A percentile compares a stretch with the other conserved stretches of the same genome.
These are phyloP conservation scores for Caenorhabditis inopinata DNA, from an alignment of 1,140 invertebrate genomes.

Conservation along the genomic window DNA sequence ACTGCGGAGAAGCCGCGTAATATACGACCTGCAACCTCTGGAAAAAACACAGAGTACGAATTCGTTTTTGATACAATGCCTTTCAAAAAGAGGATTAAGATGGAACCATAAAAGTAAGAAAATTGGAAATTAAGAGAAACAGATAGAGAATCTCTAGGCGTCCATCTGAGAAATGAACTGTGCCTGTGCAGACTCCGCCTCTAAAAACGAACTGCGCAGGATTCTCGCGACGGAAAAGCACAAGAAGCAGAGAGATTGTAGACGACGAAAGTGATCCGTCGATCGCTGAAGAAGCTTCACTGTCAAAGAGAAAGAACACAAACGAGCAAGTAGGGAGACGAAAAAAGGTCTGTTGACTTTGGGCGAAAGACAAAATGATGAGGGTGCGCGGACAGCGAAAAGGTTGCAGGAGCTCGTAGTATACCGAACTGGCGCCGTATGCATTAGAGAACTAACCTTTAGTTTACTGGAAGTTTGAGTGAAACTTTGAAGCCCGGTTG, in stretches of 20 bases:
- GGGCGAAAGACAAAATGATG: constrained; percentile 30
- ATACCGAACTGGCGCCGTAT: constrained; percentile 24
- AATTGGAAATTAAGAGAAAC: background rate
- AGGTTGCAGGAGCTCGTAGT: constrained; percentile 6
- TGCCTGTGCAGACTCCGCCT: background rate
- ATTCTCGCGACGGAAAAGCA: background rate
- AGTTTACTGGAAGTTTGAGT: too few relatives aligned
- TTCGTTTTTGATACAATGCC: background rate
- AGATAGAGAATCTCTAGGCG: background rate
- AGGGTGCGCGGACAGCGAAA: constrained; percentile 1
- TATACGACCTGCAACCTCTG: background rate
- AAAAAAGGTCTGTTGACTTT: constrained; percentile 25
- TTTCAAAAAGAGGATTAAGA: background rate
- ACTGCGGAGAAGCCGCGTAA: background rate
- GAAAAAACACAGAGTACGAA: background rate
- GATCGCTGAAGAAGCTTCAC: constrained; percentile 24
- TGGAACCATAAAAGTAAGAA: background rate
- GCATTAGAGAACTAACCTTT: background rate
- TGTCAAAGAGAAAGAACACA: constrained; percentile 33
- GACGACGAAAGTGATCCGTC: constrained; percentile 29
- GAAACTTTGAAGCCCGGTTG: too few relatives aligned
- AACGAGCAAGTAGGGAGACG: background rate
- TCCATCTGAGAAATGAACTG: background rate
- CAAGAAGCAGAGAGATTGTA: constrained; percentile 22
- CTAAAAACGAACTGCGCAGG: background rate